phyloP scores from a whole-genome alignment of 2,888 invertebrate genomes.

The Diachrysia chrysitis region DNA sequence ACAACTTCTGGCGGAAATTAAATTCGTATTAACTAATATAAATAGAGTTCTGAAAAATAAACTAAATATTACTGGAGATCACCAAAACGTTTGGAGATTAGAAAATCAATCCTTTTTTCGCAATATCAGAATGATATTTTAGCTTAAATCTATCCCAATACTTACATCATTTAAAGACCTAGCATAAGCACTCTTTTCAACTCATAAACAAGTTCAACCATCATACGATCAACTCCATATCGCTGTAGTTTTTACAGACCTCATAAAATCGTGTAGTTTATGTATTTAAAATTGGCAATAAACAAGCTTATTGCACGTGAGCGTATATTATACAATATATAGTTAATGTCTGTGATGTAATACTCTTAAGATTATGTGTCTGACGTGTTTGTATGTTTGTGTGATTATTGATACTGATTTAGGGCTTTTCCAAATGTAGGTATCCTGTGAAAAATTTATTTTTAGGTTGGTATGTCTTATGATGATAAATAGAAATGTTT shows the following conservation, averaged over 20 bases:
- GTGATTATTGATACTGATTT: constrained; percentile 7
- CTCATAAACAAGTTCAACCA: not conserved
- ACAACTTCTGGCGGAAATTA: no score
- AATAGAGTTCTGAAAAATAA: no score
- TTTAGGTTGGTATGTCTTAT: no score
- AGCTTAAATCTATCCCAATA: no score
- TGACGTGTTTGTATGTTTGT: constrained; percentile 23
- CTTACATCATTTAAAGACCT: not conserved
- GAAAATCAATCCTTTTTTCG: no score
- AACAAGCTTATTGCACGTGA: constrained; percentile 36
- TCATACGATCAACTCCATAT: not conserved
- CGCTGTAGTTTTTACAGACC: not conserved
- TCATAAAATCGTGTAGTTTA: constrained; percentile 19
- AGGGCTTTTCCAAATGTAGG: not conserved
- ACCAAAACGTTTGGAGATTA: no score
- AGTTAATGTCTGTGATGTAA: constrained; percentile 26
- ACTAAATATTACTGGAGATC: no score
- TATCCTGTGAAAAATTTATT: no score
- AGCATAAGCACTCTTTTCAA: not conserved
- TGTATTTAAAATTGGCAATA: constrained; percentile 49
- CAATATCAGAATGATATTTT: no score
- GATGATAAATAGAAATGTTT: no score
- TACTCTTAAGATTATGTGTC: constrained; percentile 7
- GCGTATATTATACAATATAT: constrained; percentile 44
- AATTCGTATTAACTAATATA: no score